These are phyloP conservation scores for Semnornis frantzii DNA, from an alignment of 2,113 vertebrate species.

Conservation along the genomic window DNA sequence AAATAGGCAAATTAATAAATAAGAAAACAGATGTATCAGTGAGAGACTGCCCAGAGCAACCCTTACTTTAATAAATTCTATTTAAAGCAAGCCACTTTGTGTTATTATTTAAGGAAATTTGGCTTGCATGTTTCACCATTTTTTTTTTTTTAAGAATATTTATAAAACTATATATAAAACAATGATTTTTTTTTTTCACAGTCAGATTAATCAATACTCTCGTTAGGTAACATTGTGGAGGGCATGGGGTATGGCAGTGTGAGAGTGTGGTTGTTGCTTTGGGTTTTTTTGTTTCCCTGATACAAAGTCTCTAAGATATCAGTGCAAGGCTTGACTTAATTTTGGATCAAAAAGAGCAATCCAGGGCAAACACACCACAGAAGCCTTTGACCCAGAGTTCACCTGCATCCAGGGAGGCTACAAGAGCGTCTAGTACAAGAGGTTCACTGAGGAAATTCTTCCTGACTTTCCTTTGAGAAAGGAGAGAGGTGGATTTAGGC, in stretches of 20 bases:
- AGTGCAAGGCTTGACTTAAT: neutral
- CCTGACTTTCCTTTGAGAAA: neutral
- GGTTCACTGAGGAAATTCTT: neutral
- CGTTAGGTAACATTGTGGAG: neutral
- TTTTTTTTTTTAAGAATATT: neutral
- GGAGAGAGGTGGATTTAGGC: neutral
- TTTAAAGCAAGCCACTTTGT: neutral
- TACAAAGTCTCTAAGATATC: neutral
- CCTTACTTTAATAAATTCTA: neutral
- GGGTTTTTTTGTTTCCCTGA: neutral
- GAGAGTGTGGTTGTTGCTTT: too few species aligned
- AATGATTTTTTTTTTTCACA: neutral
- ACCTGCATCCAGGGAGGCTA: neutral
- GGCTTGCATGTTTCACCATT: neutral
- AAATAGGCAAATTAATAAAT: neutral
- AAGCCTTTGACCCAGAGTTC: neutral
- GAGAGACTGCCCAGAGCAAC: neutral
- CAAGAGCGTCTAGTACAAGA: neutral
- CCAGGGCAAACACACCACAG: neutral
- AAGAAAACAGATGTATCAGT: neutral
- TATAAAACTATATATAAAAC: neutral
- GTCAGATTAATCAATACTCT: neutral
- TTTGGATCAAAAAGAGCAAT: neutral
- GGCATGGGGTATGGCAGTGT: too few species aligned
- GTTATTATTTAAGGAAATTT: neutral